Evolutionary conservation across 2,888 invertebrate species (phyloP).

Genomic region (Harpalus rufipes): DNA sequence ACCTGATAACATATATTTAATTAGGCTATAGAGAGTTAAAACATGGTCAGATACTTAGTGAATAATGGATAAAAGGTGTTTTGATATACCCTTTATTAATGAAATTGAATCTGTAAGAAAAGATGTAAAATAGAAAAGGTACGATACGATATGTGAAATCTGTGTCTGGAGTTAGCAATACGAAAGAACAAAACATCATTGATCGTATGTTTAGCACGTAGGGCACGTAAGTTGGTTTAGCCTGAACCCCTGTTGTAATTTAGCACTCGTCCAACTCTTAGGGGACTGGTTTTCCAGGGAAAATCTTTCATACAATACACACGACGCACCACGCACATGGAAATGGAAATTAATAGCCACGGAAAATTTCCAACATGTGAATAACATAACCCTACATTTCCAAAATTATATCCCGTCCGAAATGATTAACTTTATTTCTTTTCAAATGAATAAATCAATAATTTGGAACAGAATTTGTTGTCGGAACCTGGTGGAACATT

Average conservation of each 20-base stretch:
- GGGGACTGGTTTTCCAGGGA: slow-evolving; percentile 4
- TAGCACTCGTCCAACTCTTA: slow-evolving; percentile 7
- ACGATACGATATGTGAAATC: neutral
- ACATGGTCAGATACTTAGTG: too few relatives aligned
- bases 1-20: too few relatives aligned
- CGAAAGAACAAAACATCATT: slow-evolving; percentile 9
- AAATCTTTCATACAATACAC: slow-evolving; percentile 17
- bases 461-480: too few relatives aligned
- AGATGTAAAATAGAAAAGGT: neutral
- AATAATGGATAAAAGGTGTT: too few relatives aligned
- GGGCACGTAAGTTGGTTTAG: slow-evolving; percentile 41
- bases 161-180: neutral
- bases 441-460: too few relatives aligned
- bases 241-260: slow-evolving; percentile 16
- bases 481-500: too few relatives aligned
- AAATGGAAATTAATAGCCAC: slow-evolving; percentile 21
- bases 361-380: neutral
- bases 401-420: neutral
- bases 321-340: neutral
- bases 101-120: too few relatives aligned
- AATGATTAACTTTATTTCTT: too few relatives aligned
- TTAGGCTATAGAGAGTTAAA: too few relatives aligned
- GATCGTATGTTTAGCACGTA: slow-evolving; percentile 33
- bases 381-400: neutral
- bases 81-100: too few relatives aligned